A percentile compares a stretch with the other conserved stretches of the same genome.
phyloP scores from a whole-genome alignment of 1,140 invertebrate genomes.

The Eumeta japonica region DNA sequence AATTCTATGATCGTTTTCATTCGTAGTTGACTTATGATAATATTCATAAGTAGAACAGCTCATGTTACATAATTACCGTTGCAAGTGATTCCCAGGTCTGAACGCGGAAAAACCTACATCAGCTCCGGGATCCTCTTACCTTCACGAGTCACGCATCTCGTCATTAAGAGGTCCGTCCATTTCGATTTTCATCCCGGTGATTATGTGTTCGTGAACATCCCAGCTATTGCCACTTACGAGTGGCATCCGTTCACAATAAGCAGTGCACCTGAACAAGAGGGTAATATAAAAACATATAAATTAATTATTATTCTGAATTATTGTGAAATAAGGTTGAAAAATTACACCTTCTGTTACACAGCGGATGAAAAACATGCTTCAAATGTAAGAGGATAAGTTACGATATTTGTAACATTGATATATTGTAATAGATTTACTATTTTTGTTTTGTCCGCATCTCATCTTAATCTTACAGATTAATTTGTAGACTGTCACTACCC shows the following conservation, averaged over 20 bases:
- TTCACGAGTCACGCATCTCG: constrained; percentile 82
- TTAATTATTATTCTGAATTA: too few relatives aligned
- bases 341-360: too few relatives aligned
- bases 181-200: constrained; percentile 92
- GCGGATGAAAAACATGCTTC: too few relatives aligned
- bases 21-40: too few relatives aligned
- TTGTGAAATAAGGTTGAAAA: too few relatives aligned
- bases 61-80: too few relatives aligned
- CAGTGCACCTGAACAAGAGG: constrained; percentile 90
- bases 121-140: constrained; percentile 82
- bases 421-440: not conserved
- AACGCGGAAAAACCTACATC: constrained; percentile 80
- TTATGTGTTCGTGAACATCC: constrained; percentile 93
- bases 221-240: constrained; percentile 87
- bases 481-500: too few relatives aligned
- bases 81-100: constrained; percentile 54
- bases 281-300: constrained; percentile 50
- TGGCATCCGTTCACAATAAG: constrained; percentile 98
- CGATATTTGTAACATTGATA: not conserved
- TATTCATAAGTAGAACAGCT: too few relatives aligned
- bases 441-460: too few relatives aligned
- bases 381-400: not conserved
- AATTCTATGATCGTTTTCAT: too few relatives aligned
- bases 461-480: not conserved
- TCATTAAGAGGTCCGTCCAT: constrained; percentile 80